Evolutionary conservation across 2,797 vertebrate species (phyloP), one percentile per base, ranked within the genome.

Genomic region (Cheracebus regulus): DNA sequence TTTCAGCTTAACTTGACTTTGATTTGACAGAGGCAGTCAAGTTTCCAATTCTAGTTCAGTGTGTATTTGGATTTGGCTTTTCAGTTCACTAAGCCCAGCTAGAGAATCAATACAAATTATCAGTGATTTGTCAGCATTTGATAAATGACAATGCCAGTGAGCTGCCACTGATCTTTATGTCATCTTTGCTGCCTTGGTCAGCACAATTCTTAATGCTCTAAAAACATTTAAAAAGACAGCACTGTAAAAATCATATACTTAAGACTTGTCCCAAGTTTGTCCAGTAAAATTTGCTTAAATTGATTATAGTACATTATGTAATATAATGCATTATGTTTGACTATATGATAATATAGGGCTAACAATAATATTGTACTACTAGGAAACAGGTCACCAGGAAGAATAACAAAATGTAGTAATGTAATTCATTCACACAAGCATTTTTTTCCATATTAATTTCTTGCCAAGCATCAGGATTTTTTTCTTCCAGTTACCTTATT

Each of bases 91-190:
- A 97, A 94, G 4, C 17, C 44, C 88, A 76, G 70, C 79, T 89
- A 28, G 50, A 26, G 46, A 96, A 97, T 98, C 98, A 92, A 97
- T 97, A 89, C 11, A 96, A 98, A 97, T 96, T 58, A 98, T 90
- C 93, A 90, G 95, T 86, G 85, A 97, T 97, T 97, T 97, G 73
- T 96, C 97, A 97, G 93, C 46, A 84, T 90, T 13, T 98, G 94
- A 97, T 95, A 95, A 97, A 96, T 61, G 89, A 50, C 82, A 2
- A 28, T 30, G 41, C 8, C 39, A 93, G 33, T 52, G 89, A 97
- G 10, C 80, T 85, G 80, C 44, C 0, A 8, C 86, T 97, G 88
- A 98, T 93, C 93, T 67, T 92, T 11, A 7, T 48, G 2, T 82
- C 83, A 95, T 96, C 86, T 96, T 94, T 79, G 39, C 11, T 41